Evolutionary conservation across 2,888 invertebrate species (phyloP).

Genomic region (Mimumesa dahlbomi): DNA sequence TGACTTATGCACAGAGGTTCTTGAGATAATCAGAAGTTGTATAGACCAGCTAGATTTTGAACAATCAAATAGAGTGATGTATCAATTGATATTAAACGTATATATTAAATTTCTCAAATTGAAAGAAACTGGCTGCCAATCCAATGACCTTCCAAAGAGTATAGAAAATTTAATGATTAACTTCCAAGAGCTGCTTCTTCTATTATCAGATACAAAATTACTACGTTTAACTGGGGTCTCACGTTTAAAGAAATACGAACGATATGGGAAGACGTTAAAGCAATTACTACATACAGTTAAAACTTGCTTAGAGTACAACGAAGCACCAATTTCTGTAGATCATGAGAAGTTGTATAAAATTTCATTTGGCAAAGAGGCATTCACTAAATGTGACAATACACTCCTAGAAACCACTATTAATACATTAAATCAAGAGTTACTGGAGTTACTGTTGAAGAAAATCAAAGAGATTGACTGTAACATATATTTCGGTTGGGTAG

Average conservation of each 20-base stretch:
- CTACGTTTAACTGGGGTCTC: constrained; percentile 41
- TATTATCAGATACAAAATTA: constrained; percentile 59
- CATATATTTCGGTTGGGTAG: constrained; percentile 73
- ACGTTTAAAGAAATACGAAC: constrained; percentile 48
- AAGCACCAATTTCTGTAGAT: neutral
- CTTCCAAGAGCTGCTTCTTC: constrained; percentile 67
- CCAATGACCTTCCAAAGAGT: constrained; percentile 49
- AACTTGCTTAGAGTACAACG: constrained; percentile 52
- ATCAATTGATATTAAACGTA: constrained; percentile 46
- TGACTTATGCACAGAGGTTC: constrained; percentile 71
- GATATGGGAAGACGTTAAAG: constrained; percentile 68
- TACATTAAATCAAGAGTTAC: constrained; percentile 60
- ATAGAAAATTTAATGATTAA: constrained; percentile 55
- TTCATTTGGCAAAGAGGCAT: constrained; percentile 65
- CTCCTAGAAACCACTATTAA: constrained; percentile 41
- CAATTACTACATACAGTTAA: constrained; percentile 58
- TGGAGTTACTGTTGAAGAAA: constrained; percentile 64
- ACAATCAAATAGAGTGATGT: constrained; percentile 57
- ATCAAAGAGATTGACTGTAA: constrained; percentile 70
- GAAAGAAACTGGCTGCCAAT: constrained; percentile 56
- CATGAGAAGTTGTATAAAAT: constrained; percentile 66
- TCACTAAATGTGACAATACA: constrained; percentile 48
- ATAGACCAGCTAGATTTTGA: constrained; percentile 63
- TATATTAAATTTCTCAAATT: constrained; percentile 65
- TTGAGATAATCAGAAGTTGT: constrained; percentile 64